Conservation (phyloP, 2,888 invertebrate species). For the Parnassius glacialis region DNA sequence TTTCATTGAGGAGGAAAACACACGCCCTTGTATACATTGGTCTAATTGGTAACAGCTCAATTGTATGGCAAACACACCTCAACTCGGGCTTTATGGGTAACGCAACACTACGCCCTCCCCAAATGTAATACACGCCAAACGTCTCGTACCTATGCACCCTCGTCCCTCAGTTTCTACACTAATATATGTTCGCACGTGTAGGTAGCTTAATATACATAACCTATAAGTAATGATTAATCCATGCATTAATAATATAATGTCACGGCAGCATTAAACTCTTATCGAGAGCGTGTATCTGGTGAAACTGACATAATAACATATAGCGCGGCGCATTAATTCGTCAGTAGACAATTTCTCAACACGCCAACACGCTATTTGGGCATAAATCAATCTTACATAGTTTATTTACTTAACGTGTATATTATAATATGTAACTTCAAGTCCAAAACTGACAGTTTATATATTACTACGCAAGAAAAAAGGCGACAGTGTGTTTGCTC, state of each 20-base stretch:
- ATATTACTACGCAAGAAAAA: background rate
- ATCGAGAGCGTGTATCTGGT: conserved; percentile 22
- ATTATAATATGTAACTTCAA: background rate
- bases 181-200: background rate
- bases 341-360: conserved; percentile 22
- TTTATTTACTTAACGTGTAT: conserved; percentile 17
- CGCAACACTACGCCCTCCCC: too few species aligned
- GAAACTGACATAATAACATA: conserved; percentile 23
- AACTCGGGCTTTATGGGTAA: too few species aligned
- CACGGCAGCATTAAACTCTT: conserved; percentile 21
- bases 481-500: too few species aligned
- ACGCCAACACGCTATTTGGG: conserved; percentile 22
- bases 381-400: conserved; percentile 20
- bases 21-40: too few species aligned
- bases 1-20: too few species aligned
- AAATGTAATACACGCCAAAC: too few species aligned
- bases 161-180: too few species aligned
- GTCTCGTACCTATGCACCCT: too few species aligned
- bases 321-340: conserved; percentile 21
- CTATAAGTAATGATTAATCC: conserved; percentile 10
- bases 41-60: too few species aligned
- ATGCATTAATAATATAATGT: conserved; percentile 22
- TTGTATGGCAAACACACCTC: too few species aligned
- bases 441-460: conserved; percentile 3
- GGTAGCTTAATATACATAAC: background rate